Evolutionary conservation across 1,140 invertebrate species (phyloP), one percentile per base, ranked within the genome.

Genomic region (Penaeus japonicus): DNA sequence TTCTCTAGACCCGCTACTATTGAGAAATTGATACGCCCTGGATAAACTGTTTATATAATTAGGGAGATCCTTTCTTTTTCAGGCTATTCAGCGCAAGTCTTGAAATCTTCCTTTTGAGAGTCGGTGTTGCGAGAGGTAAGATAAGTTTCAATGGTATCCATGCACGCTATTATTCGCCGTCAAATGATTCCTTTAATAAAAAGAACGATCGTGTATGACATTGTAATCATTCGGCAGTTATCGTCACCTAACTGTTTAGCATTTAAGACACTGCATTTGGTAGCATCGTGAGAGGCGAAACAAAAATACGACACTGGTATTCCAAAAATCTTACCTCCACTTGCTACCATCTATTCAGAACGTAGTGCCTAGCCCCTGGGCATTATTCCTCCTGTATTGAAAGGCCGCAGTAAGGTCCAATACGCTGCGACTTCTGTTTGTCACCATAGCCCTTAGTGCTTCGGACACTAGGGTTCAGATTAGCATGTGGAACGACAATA

Each of bases 1-100:
- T 47, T 47, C 47, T 47, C 47, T 47, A 15, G 47, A 47, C 47
- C 55, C 57, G 24, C 79, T 82, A 24, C 54, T 65, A 32, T 70
- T 30, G 62, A 78, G 77, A 85, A 79, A 85, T 79, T 85, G 84
- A 85, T 85, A 73, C 65, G 18, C n/a, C 54, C 39, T 57, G 84
- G 84, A 62, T 85, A 39, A 85, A 77, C 73, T 85, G 62, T 85
- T 85, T 79, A 85, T 85, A 85, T 85, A 85, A 85, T 85, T 85
- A 85, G 84, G 75, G 32, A 79, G 84, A 85, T 85, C 84, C 84
- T 79, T 85, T 78, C 82, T 85, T 84, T 70, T 73, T 35, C 57
- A 57, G 39, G 65, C 84, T 85, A 85, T 85, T 85, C 84, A 85
- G 32, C 30, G 73, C 10, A 55, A 62, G 73, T 59, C 84, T 82